Evolutionary conservation across 2,888 invertebrate genomes (phyloP), one percentile per base, ranked within the genome.

Genomic region (Brenthis hecate): DNA sequence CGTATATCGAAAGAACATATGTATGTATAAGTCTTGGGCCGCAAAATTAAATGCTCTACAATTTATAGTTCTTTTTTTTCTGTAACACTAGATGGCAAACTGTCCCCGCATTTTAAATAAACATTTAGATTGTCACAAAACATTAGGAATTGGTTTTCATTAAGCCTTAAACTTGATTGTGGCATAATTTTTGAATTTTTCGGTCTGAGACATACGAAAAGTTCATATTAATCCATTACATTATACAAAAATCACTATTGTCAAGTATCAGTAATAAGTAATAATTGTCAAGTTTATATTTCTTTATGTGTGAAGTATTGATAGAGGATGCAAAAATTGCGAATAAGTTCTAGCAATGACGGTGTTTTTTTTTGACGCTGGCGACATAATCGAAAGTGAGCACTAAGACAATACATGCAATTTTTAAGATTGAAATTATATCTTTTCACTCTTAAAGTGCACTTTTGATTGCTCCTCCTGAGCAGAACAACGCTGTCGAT

Each of bases 181-280:
- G 11, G 36, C 13, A 13, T 28, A n/a, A 32, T 2, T 13, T 16
- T 61, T 11, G 13, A 13, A 16, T 36, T 53, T 62, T 53, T 53
- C 62, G 53, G 62, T 62, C 62, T 53, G 53, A 51, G 62, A 62
- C 19, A 1, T 62, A 36, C 19, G 53, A 53, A 53, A 6, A 13
- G n/a, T 32, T 62, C 28, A 36, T 51, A 16, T 51, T 8, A 61
- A 36, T 53, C 6, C 36, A 53, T 3, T 61, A 51, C 32, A 53
- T 53, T 61, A 32, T 61, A 36, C 16, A 16, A 8, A 48, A 13
- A 58, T 13, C 13, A 36, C 3, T 16, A 58, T 14, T 58, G 47
- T 23, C 50, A 51, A 28, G 6, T 53, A 53, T 11, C 51, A 53
- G n/a, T 53, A 53, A n/a, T 16, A 16, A 53, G 16, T 53, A 19